Evolutionary conservation across 2,113 vertebrate species (phyloP), one percentile per base, ranked within the genome.

Genomic region (Fulica atra): DNA sequence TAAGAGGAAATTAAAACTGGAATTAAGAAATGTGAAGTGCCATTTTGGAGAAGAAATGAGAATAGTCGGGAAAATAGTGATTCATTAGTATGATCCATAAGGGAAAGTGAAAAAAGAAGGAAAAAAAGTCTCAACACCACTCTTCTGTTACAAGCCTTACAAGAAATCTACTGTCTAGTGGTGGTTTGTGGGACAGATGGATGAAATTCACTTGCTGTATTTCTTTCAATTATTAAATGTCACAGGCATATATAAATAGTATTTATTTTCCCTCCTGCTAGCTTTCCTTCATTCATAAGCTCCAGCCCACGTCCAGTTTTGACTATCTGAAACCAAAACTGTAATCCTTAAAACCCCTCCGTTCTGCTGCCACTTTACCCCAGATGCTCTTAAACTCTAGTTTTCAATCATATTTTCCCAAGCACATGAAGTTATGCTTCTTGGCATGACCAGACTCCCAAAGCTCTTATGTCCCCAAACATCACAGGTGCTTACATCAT

Each of bases 201-300:
- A 82, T 93, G 28, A 48, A 86, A 95, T 68, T 88, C 13, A 51
- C 48, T 94, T 66, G 73, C 81, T 86, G 4, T 63, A 86, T 84
- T 84, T 92, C 81, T 81, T 54, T 13, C 51, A 79, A 83, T 88
- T 96, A 91, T 88, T 95, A 95, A 95, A 95, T 89, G 70, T 82
- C 89, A 96, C 57, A 77, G 56, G 26, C 72, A 79, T 74, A 68
- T 91, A 95, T 92, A 96, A 91, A 86, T 94, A 91, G 73, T 16
- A 79, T 80, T 86, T 95, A 71, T 86, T 93, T 95, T 84, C 53
- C 40, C 26, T 93, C 69, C 42, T 81, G 73, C 35, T 91, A 23
- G 74, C 56, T 84, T 84, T 73, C 69, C 64, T 85, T 91, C 91
- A 91, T 94, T 96, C 88, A 89, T 89, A 84, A 92, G 12, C 61